phyloP scores from a whole-genome alignment of 2,797 vertebrate genomes.

The Lithobates sylvaticus region DNA sequence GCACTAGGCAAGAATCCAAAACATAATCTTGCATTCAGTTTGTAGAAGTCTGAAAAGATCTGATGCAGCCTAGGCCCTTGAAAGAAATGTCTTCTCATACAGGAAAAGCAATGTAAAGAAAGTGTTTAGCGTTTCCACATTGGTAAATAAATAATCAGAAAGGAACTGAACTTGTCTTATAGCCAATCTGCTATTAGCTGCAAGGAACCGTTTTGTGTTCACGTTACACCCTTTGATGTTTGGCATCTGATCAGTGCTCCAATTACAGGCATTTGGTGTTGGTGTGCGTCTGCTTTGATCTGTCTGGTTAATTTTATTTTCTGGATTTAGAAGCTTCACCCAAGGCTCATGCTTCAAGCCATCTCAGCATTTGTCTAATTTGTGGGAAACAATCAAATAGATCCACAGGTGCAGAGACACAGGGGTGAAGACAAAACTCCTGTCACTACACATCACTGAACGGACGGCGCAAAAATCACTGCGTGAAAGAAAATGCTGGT shows the following conservation, averaged over 20 bases:
- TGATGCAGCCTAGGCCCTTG: slow-evolving; percentile 69
- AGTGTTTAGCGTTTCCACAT: slow-evolving; percentile 14
- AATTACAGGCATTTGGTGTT: slow-evolving; percentile 85
- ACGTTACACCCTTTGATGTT: slow-evolving; percentile 82
- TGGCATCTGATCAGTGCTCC: slow-evolving; percentile 83
- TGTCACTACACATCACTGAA: not conserved
- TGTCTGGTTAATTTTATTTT: slow-evolving; percentile 81
- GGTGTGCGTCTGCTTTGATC: slow-evolving; percentile 86
- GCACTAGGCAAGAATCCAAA: slow-evolving; percentile 80
- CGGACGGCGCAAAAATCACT: not conserved
- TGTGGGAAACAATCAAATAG: slow-evolving; percentile 66
- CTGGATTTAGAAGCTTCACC: slow-evolving; percentile 77
- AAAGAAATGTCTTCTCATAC: slow-evolving; percentile 23
- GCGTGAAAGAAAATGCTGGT: too few relatives aligned
- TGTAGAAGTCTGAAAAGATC: slow-evolving; percentile 71
- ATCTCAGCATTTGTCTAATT: slow-evolving; percentile 56
- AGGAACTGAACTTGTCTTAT: slow-evolving; percentile 19
- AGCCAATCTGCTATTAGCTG: slow-evolving; percentile 68
- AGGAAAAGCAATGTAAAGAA: not conserved
- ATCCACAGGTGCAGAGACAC: slow-evolving; percentile 70
- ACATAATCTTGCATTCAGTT: slow-evolving; percentile 74
- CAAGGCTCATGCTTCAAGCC: slow-evolving; percentile 78
- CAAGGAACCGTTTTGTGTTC: slow-evolving; percentile 68
- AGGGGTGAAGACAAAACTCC: slow-evolving; percentile 14
- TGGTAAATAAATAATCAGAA: slow-evolving; percentile 18